phyloP scores from a whole-genome alignment of 92 coral and sea anemone species.

The Porites rus region DNA sequence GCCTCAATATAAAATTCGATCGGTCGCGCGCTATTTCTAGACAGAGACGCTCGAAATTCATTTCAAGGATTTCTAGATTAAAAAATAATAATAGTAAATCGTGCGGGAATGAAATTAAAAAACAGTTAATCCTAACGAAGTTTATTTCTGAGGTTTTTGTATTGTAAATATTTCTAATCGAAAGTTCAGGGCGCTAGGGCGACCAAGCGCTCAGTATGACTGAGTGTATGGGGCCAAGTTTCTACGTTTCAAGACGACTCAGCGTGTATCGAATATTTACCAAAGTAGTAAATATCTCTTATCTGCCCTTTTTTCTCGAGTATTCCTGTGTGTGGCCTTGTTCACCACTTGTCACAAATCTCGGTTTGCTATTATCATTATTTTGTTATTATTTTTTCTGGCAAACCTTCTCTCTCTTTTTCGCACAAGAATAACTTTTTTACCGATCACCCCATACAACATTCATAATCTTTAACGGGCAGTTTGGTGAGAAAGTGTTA shows the following conservation, averaged over 20 bases:
- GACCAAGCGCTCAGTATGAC: not conserved
- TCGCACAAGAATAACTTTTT: slow-evolving; percentile 65
- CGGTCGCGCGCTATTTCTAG: slow-evolving; percentile 32
- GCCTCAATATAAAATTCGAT: slow-evolving; percentile 27
- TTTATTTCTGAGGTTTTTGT: slow-evolving; percentile 40
- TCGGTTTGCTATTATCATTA: not conserved
- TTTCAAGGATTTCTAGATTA: slow-evolving; percentile 4
- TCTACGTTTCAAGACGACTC: not conserved
- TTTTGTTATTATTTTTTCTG: not conserved
- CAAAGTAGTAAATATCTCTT: slow-evolving; percentile 23
- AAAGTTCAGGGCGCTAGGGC: slow-evolving; percentile 18
- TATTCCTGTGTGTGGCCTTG: slow-evolving; percentile 33
- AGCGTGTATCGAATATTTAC: slow-evolving; percentile 36
- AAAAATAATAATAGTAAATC: slow-evolving; percentile 9
- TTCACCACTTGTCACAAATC: slow-evolving; percentile 11
- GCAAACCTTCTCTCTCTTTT: slow-evolving; percentile 23
- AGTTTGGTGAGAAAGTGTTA: slow-evolving; percentile 46
- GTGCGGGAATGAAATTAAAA: slow-evolving; percentile 60
- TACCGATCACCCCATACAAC: slow-evolving; percentile 69
- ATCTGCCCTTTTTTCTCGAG: slow-evolving; percentile 4
- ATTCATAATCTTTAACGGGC: slow-evolving; percentile 67
- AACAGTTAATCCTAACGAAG: slow-evolving; percentile 58
- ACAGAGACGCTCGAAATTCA: slow-evolving; percentile 28
- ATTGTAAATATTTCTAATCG: slow-evolving; percentile 47
- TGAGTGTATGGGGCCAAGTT: slow-evolving; percentile 25